Percentiles rank a stretch among this genome's conserved stretches.
These are phyloP conservation scores for Geotrupes spiniger DNA, from an alignment of 2,888 invertebrate genomes.

Conservation along the genomic window DNA sequence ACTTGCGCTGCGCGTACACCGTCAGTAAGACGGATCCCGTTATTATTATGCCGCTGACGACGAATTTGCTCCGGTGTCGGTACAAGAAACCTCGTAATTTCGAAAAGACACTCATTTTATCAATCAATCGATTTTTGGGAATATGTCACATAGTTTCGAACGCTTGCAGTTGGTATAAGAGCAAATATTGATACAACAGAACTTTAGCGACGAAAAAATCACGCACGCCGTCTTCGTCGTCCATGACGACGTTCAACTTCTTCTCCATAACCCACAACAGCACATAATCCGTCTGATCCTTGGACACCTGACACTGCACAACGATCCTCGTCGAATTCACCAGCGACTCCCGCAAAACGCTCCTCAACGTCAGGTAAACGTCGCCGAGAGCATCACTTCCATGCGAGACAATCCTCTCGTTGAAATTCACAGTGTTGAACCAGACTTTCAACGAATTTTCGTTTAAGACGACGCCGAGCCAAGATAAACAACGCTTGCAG, in stretches of 20 bases:
- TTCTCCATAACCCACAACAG: slow-evolving; percentile 64
- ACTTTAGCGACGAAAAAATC: slow-evolving; percentile 57
- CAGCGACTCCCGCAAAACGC: slow-evolving; percentile 54
- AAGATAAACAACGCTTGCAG: slow-evolving; percentile 58
- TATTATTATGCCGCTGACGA: slow-evolving; percentile 72
- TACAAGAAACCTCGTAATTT: slow-evolving; percentile 72
- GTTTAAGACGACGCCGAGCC: slow-evolving; percentile 56
- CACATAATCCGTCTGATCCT: slow-evolving; percentile 53
- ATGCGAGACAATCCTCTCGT: slow-evolving; percentile 34
- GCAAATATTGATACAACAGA: not conserved
- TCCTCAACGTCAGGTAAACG: slow-evolving; percentile 55
- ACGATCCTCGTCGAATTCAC: slow-evolving; percentile 57
- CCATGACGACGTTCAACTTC: slow-evolving; percentile 53
- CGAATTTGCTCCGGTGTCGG: slow-evolving; percentile 80
- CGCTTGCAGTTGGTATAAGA: too few relatives aligned
- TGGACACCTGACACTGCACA: slow-evolving; percentile 52
- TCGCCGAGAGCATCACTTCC: slow-evolving; percentile 48
- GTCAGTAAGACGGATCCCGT: slow-evolving; percentile 72
- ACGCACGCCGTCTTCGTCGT: slow-evolving; percentile 45
- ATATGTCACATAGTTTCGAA: too few relatives aligned
- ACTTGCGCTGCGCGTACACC: slow-evolving; percentile 72
- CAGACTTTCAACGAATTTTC: slow-evolving; percentile 54
- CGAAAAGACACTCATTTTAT: slow-evolving; percentile 65
- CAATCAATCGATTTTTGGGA: too few relatives aligned
- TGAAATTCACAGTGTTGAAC: slow-evolving; percentile 57